phyloP scores from a whole-genome alignment of 2,113 vertebrate species.

The Callorhinus ursinus region DNA sequence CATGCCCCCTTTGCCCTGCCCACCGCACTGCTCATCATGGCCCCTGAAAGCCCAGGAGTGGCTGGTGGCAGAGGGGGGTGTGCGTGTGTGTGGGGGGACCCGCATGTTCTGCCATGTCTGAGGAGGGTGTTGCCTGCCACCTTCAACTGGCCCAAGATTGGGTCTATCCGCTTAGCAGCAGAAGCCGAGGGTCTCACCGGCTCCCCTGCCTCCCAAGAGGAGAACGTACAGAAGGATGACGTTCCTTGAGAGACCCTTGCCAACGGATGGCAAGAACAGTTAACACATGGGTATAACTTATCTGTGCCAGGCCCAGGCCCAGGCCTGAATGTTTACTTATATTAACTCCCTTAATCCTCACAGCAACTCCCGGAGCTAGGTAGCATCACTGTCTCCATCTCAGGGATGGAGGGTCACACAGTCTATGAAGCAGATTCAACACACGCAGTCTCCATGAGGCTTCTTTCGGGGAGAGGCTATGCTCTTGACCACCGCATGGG shows the following conservation, averaged over 20 bases:
- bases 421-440: neutral
- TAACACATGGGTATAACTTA: neutral
- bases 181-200: neutral
- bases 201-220: neutral
- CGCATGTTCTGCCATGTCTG: neutral
- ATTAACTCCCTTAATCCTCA: neutral
- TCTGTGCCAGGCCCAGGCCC: neutral
- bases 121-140: neutral
- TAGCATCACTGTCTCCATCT: neutral
- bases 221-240: neutral
- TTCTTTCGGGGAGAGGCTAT: neutral
- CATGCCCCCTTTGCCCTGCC: neutral
- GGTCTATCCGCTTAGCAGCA: neutral
- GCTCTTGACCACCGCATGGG: rapidly evolving
- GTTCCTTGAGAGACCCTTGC: neutral
- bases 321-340: neutral
- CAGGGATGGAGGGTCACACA: neutral
- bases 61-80: rapidly evolving
- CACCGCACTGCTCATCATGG: neutral
- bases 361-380: neutral
- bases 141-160: neutral
- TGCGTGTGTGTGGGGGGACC: rapidly evolving
- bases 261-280: neutral
- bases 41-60: neutral
- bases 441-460: neutral